Evolutionary conservation across 2,888 invertebrate species (phyloP).

Genomic region (Drosophila macrospina): DNA sequence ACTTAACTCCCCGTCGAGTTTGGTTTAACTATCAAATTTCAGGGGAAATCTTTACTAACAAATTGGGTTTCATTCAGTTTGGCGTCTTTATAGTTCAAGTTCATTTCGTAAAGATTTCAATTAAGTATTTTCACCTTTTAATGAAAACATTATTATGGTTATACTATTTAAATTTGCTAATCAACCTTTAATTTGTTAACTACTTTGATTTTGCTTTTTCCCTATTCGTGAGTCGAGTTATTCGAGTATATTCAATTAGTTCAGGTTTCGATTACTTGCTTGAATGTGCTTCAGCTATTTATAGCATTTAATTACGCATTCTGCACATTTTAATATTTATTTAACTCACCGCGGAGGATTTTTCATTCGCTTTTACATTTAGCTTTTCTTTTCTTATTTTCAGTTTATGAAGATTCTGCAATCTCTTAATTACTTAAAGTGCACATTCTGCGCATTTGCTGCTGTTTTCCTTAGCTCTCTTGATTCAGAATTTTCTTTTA

Average conservation of each 20-base stretch:
- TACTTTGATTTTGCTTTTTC: background rate
- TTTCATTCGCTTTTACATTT: too few relatives aligned
- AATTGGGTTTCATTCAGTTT: background rate
- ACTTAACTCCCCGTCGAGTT: too few relatives aligned
- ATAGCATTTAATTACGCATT: background rate
- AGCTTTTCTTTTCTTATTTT: slow-evolving; percentile 1
- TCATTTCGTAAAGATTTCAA: background rate
- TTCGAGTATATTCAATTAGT: background rate
- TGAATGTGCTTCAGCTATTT: background rate
- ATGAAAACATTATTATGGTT: slow-evolving; percentile 1
- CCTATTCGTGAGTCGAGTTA: background rate
- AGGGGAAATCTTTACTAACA: background rate
- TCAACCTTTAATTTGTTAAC: background rate
- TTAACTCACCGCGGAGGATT: background rate
- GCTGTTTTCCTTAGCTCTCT: background rate
- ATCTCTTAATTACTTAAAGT: slow-evolving; percentile 74
- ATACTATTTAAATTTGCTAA: background rate
- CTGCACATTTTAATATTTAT: too few relatives aligned
- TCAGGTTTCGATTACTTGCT: background rate
- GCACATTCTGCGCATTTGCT: slow-evolving; percentile 47
- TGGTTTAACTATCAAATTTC: too few relatives aligned
- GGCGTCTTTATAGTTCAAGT: background rate
- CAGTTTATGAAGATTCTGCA: slow-evolving; percentile 12
- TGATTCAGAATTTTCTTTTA: background rate
- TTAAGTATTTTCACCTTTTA: background rate